Evolutionary conservation across 2,113 vertebrate species (phyloP).

Genomic region (Promerops cafer): DNA sequence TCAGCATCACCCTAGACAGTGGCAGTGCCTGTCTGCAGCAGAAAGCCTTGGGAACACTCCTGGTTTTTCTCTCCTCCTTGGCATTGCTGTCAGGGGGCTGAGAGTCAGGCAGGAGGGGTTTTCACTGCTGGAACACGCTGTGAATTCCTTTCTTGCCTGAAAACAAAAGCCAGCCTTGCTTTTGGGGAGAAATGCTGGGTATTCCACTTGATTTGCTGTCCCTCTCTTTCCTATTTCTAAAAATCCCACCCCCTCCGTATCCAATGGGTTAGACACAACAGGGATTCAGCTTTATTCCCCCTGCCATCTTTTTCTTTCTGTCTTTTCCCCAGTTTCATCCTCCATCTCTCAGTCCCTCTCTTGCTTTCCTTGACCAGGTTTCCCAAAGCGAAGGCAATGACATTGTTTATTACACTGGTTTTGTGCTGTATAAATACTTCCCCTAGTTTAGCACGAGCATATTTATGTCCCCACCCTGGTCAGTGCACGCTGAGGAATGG

Average conservation of each 20-base stretch:
- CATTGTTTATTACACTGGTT: not conserved
- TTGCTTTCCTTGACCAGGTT: not conserved
- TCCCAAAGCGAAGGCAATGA: not conserved
- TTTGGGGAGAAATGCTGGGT: fast-evolving
- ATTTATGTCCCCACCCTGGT: fast-evolving
- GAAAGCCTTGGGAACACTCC: not conserved
- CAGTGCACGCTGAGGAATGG: not conserved
- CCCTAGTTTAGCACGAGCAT: not conserved
- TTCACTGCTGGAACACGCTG: fast-evolving
- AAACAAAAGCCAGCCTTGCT: not conserved
- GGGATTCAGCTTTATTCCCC: not conserved
- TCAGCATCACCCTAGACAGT: not conserved
- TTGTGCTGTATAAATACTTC: not conserved
- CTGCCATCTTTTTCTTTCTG: fast-evolving
- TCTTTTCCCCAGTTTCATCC: not conserved
- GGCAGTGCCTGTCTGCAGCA: not conserved
- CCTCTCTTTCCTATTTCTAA: not conserved
- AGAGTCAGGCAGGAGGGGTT: not conserved
- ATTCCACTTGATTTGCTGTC: fast-evolving
- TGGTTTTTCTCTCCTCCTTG: not conserved
- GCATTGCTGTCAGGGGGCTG: not conserved
- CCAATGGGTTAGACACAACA: not conserved
- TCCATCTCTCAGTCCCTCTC: not conserved
- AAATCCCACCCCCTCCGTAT: not conserved
- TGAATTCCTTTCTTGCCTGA: not conserved